Base-by-base conservation (phyloP, 2,888 invertebrate genomes). In the Agapostemon virescens region DNA sequence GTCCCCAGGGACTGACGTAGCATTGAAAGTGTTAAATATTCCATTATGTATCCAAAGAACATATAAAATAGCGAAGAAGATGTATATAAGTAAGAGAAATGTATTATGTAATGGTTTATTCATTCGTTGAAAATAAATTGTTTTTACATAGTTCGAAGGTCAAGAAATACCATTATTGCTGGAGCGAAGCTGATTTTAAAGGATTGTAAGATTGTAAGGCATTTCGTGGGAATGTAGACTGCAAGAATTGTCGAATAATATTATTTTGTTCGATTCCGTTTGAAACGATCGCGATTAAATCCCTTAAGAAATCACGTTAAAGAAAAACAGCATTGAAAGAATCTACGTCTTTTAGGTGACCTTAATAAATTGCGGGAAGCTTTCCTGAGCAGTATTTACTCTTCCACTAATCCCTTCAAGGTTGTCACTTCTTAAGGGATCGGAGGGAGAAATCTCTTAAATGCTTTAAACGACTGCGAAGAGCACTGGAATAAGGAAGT, bases 401-500 rank as follows among this genome's bases (percentile, higher is more conserved):
- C 76, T 74, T 40, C 77, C 74, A 63, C 71, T 80, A 84, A 84
- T 84, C 77, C 74, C 52, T 71, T 52, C 36, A 72, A 69, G 61
- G 77, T 83, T 80, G 77, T 84, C 80, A 64, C 73, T 73, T 64
- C 79, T 69, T 75, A 72, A 79, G 72, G 74, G 68, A 79, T 77
- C 66, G 63, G 40, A 49, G 81, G 66, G 55, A 11, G 66, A 74
- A 84, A 84, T 76, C 84, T 82, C 82, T 84, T 84, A 81, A 84
- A 84, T 75, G 84, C 84, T 84, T 84, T 77, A 84, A 84, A 84
- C 78, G 84, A 69, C 84, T 75, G 84, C 66, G 74, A 82, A 81
- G 76, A 64, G 79, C 72, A 49, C 30, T 42, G 72, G 81, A 75
- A 81, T 86, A 85, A 87, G 83, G 84, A 87, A 86, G 83, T 88